These are phyloP conservation scores for Hemichromis elongatus DNA, from an alignment of 2,113 vertebrate species.

Conservation along the genomic window DNA sequence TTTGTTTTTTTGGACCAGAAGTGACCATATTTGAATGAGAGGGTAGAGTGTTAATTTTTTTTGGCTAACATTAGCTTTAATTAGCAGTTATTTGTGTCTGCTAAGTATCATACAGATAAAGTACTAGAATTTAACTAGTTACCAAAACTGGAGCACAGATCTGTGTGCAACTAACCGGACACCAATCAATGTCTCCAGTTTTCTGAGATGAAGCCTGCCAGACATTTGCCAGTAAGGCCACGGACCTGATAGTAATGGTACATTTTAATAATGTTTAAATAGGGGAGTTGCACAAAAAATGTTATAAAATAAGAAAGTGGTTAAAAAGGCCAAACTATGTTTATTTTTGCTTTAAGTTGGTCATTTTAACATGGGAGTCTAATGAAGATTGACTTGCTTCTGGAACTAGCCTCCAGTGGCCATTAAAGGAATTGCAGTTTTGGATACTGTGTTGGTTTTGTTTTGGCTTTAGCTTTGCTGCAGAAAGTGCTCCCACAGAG, in stretches of 20 bases:
- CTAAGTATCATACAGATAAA: neutral
- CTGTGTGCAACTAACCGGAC: neutral
- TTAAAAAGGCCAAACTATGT: neutral
- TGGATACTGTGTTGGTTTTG: neutral
- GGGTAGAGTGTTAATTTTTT: neutral
- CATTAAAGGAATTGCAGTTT: neutral
- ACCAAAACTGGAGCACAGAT: neutral
- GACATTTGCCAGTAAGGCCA: neutral
- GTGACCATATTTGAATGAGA: neutral
- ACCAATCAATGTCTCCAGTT: neutral
- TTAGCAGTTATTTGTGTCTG: neutral
- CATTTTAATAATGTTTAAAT: neutral
- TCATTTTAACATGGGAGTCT: neutral
- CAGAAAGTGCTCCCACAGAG: neutral
- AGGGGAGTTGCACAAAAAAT: neutral
- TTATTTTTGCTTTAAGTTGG: neutral
- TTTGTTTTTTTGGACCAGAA: neutral
- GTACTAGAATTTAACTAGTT: neutral
- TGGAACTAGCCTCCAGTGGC: neutral
- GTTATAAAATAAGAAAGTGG: neutral
- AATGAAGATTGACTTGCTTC: neutral
- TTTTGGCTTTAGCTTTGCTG: neutral
- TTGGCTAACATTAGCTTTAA: neutral
- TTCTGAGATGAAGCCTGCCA: accelerated
- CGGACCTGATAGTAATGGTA: neutral